These are phyloP conservation scores for Reticulitermes lucifugus DNA, from an alignment of 2,888 invertebrate species.

Conservation along the genomic window DNA sequence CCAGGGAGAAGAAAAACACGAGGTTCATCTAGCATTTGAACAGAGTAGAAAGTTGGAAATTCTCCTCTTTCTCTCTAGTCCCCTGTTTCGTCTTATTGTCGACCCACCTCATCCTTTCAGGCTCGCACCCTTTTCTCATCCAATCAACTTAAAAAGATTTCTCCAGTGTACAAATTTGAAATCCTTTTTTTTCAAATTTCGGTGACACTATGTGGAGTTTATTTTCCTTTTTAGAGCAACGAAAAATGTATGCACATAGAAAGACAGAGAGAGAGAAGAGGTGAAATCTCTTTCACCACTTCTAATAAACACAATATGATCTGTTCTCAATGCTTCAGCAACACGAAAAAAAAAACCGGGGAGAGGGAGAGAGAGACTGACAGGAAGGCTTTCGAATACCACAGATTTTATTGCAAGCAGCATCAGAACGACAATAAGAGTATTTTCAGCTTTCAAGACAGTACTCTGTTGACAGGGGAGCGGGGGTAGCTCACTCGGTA, in stretches of 20 bases:
- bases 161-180: constrained; percentile 13
- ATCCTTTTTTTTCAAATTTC: background rate
- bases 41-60: background rate
- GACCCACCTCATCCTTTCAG: background rate
- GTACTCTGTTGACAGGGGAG: no score
- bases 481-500: no score
- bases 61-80: background rate
- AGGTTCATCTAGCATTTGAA: constrained; percentile 33
- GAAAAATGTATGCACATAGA: background rate
- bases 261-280: background rate
- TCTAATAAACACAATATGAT: constrained; percentile 3
- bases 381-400: no score
- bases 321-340: background rate
- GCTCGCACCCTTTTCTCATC: background rate
- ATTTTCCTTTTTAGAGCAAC: background rate
- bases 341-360: background rate
- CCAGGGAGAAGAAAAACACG: background rate
- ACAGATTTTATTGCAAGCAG: no score
- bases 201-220: background rate
- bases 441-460: background rate
- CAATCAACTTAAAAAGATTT: background rate
- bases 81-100: background rate
- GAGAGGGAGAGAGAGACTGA: no score
- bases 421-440: no score
- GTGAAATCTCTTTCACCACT: background rate